These are phyloP conservation scores for Ciconia stormi DNA, from an alignment of 2,113 vertebrate species.

Conservation along the genomic window DNA sequence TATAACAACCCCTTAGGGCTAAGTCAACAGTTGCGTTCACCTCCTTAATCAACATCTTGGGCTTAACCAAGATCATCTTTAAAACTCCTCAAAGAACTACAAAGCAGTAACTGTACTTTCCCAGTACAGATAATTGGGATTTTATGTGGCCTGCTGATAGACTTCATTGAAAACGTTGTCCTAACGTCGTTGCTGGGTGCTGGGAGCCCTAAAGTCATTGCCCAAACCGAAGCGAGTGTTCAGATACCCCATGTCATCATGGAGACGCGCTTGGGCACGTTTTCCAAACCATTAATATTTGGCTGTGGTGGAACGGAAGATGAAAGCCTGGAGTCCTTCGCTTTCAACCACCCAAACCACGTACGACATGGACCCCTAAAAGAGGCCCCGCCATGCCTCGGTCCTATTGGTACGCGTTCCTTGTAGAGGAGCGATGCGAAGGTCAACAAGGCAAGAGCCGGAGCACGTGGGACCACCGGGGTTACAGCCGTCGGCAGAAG, in stretches of 20 bases:
- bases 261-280: neutral
- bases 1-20: conserved; percentile 48
- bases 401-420: neutral
- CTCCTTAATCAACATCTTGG: conserved; percentile 37
- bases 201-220: neutral
- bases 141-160: neutral
- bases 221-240: neutral
- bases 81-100: neutral
- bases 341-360: neutral
- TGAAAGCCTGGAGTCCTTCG: neutral
- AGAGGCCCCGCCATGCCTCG: neutral
- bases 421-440: fast-evolving
- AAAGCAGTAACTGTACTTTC: neutral
- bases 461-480: neutral
- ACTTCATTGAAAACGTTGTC: neutral
- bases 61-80: conserved; percentile 18
- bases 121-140: neutral
- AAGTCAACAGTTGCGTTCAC: conserved; percentile 54
- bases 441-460: neutral
- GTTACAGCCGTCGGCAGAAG: fast-evolving
- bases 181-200: neutral
- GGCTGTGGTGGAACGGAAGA: neutral
- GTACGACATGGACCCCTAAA: fast-evolving
- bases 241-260: neutral
- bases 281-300: neutral